Evolutionary conservation across 2,113 vertebrate genomes (phyloP).

Genomic region (Dinomys branickii): DNA sequence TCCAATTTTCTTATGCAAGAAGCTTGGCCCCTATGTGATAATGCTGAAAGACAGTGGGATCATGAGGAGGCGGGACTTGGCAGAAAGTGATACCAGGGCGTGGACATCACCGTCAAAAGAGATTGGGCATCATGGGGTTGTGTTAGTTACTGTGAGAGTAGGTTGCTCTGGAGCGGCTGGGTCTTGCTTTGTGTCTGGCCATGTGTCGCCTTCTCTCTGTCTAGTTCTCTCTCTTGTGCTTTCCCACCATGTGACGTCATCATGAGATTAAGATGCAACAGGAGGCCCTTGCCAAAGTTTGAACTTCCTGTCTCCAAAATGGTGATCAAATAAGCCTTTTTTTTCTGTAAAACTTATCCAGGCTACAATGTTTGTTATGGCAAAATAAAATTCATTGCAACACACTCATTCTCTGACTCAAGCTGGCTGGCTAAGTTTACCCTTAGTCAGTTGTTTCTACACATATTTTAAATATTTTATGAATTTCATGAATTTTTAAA

Average conservation of each 20-base stretch:
- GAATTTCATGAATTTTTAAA: not conserved
- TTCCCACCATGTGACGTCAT: not conserved
- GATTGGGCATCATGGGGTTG: not conserved
- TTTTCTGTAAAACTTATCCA: not conserved
- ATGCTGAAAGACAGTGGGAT: not conserved
- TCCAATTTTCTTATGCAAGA: not conserved
- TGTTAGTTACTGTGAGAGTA: not conserved
- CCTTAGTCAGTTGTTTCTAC: not conserved
- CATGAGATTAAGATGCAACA: not conserved
- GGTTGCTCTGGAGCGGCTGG: not conserved
- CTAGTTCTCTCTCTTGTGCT: too few relatives aligned
- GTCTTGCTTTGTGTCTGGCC: too few relatives aligned
- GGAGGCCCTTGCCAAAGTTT: not conserved
- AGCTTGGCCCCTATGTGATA: not conserved
- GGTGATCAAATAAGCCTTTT: not conserved
- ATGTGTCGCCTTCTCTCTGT: too few relatives aligned
- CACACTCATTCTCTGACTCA: not conserved
- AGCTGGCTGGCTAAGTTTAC: not conserved
- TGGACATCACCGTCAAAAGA: too few relatives aligned
- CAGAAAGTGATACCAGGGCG: not conserved
- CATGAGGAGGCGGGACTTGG: not conserved
- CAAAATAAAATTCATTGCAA: not conserved
- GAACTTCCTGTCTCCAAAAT: too few relatives aligned
- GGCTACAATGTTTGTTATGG: not conserved
- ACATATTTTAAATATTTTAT: constrained; percentile 10